Evolutionary conservation across 2,797 vertebrate species (phyloP).

Genomic region (Atherinosoma microstoma): DNA sequence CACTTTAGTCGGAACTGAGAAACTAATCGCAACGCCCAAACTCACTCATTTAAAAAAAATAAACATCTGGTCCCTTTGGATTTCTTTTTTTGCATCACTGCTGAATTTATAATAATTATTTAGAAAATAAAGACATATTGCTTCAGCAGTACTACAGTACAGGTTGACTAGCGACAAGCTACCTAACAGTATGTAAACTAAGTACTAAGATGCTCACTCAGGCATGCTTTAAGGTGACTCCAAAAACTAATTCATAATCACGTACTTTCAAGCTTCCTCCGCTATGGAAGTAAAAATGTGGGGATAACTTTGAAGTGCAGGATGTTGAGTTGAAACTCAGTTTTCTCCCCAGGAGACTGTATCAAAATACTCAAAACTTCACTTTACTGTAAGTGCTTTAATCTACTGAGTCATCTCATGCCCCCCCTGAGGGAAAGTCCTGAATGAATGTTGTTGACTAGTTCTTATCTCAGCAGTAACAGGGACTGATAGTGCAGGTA

Average conservation of each 20-base stretch:
- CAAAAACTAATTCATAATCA: not conserved
- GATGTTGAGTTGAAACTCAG: not conserved
- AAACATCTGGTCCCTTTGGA: too few relatives aligned
- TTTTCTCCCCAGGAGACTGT: constrained; percentile 35
- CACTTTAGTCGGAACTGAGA: too few relatives aligned
- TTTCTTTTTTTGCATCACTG: not conserved
- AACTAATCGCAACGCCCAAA: too few relatives aligned
- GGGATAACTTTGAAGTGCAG: not conserved
- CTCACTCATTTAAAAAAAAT: too few relatives aligned
- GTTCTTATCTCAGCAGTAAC: constrained; percentile 39
- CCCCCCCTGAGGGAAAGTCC: constrained; percentile 25
- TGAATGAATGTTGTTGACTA: constrained; percentile 20
- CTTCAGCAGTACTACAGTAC: not conserved
- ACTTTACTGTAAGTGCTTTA: constrained; percentile 9
- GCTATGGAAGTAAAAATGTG: constrained; percentile 8
- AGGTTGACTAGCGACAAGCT: not conserved
- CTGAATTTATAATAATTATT: not conserved
- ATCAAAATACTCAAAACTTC: constrained; percentile 22
- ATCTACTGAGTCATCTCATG: constrained; percentile 43
- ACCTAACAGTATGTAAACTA: not conserved
- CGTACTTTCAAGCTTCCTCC: not conserved
- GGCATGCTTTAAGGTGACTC: not conserved
- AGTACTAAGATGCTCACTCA: not conserved
- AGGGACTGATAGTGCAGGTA: constrained; percentile 35
- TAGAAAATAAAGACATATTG: not conserved